Evolutionary conservation across 2,888 invertebrate species (phyloP).

Genomic region (Lepetodrilus schrolli): DNA sequence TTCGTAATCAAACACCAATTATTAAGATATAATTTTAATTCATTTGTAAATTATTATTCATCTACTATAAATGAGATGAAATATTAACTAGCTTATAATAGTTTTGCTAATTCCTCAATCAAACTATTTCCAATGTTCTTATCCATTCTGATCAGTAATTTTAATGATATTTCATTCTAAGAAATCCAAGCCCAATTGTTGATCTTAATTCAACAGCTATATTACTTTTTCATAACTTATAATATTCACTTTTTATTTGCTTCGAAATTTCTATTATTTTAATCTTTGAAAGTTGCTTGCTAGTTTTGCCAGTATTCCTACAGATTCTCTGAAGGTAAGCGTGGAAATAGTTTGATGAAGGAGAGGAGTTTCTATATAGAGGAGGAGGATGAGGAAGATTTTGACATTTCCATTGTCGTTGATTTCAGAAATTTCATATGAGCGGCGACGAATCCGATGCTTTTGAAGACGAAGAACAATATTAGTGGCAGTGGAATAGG

Average conservation of each 20-base stretch:
- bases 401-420: background rate
- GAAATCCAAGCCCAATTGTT: too few relatives aligned
- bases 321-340: background rate
- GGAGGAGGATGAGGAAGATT: background rate
- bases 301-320: background rate
- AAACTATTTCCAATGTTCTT: too few relatives aligned
- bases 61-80: too few relatives aligned
- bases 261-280: background rate
- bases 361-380: background rate
- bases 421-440: slow-evolving; percentile 24
- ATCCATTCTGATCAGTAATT: too few relatives aligned
- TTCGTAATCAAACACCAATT: too few relatives aligned
- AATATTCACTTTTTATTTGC: background rate
- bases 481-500: background rate
- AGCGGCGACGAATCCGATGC: slow-evolving; percentile 28
- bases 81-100: too few relatives aligned
- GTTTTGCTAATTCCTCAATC: too few relatives aligned
- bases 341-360: background rate
- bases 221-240: background rate
- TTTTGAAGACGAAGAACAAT: slow-evolving; percentile 1
- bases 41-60: too few relatives aligned
- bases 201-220: too few relatives aligned
- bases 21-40: too few relatives aligned
- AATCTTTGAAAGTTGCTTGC: background rate
- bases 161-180: too few relatives aligned